phyloP scores from a whole-genome alignment of 2,113 vertebrate genomes.

The Alouatta palliata region DNA sequence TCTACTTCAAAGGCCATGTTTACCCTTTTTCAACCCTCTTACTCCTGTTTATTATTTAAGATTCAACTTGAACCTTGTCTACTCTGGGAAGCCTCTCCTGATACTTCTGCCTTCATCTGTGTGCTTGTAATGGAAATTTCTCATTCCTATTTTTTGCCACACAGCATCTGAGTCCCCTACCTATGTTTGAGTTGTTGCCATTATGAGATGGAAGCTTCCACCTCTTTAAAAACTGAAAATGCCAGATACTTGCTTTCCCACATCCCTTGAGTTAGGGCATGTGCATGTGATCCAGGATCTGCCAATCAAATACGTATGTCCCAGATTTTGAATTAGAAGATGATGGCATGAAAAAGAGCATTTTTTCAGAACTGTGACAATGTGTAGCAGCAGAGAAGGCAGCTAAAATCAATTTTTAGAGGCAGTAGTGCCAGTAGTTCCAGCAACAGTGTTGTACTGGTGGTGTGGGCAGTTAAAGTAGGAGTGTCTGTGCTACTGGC shows the following conservation, averaged over 20 bases:
- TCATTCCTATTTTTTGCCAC: background rate
- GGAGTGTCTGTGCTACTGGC: background rate
- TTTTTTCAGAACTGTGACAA: background rate
- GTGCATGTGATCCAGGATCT: background rate
- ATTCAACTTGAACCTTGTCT: background rate
- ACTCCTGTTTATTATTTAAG: background rate
- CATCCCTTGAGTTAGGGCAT: background rate
- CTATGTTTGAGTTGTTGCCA: background rate
- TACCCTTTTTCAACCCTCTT: background rate
- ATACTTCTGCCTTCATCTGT: background rate
- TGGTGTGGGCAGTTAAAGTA: background rate
- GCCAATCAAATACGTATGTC: background rate
- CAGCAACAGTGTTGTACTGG: background rate
- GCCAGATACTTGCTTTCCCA: background rate
- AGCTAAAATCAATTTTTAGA: constrained; percentile 37
- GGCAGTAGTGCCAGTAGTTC: background rate
- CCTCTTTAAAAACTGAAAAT: background rate
- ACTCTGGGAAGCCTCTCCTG: background rate
- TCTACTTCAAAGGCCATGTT: background rate
- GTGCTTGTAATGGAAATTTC: background rate
- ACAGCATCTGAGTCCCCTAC: background rate
- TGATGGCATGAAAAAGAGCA: background rate
- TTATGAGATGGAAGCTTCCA: background rate
- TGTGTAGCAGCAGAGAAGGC: background rate
- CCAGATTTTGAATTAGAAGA: background rate